Evolutionary conservation across 1,140 invertebrate genomes (phyloP), one percentile per base, ranked within the genome.

Genomic region (Zeugodacus cucurbitae): DNA sequence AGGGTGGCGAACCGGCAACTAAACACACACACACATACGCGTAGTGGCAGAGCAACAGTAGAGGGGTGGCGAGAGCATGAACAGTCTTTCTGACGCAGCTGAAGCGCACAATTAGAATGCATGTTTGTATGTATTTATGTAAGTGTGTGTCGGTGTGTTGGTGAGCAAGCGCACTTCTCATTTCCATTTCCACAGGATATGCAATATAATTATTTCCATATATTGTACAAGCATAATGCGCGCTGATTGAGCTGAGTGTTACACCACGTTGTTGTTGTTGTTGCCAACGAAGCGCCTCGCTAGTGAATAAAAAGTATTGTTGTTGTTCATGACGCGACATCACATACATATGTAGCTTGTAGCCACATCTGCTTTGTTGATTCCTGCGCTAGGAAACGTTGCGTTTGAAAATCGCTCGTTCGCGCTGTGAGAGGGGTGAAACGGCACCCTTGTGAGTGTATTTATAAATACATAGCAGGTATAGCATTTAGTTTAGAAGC

Each of bases 201-300:
- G 41, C 74, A 26, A 82, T 48, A 82, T 48, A 82, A 82, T 82
- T 82, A 48, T 82, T 48, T 82, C 41, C 17, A 62, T 67, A 29
- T 29, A 3, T 5, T 64, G 29, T 64, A 74, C 34, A n/a, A 74
- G 34, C 67, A 74, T 37, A 74, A 37, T 67, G 34, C 34, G 34
- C 67, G 34, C 67, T 32, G 67, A 74, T 74, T 74, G 67, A 41
- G 67, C 67, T 74, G 67, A 34, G 14, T 74, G 34, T 41, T 82
- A n/a, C 14, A 44, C 26, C 41, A n/a, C 3, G 34, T 74, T 41
- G 3, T 37, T 41, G 17, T 74, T 74, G 14, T 41, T 41, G 22
- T 74, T 41, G 32, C 64, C 0, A 7, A 29, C n/a, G 26, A 62
- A 3, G 59, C n/a, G 29, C 64, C 29, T 6, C 17, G 34, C 7